Base-by-base conservation (phyloP, 2,888 invertebrate species). In the Megalurothrips usitatus region DNA sequence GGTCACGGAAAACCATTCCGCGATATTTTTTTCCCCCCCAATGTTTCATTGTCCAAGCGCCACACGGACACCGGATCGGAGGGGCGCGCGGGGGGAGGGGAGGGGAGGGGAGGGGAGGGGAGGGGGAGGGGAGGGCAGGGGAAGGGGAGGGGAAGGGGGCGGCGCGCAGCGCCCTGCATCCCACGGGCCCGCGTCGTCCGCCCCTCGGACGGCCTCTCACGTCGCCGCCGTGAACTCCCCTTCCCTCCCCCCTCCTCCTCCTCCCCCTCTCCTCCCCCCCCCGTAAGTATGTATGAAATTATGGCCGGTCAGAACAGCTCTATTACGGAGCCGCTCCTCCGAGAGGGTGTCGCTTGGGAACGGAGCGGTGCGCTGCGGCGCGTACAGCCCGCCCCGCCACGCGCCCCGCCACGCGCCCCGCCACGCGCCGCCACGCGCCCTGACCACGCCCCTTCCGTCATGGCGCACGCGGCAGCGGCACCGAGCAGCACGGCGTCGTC, bases 301-400 rank as follows among this genome's bases (percentile, higher is more conserved):
- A 58, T 58, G 58, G 58, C n/a, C 58, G 58, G 58, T 58, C n/a
- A 17, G 58, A n/a, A 58, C 58, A n/a, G n/a, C 58, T 58, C 58
- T 58, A 58, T 58, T n/a, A 58, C 17, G 52, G 52, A 52, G 12
- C 52, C 19, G 10, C 19, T 58, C n/a, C 34, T 43, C n/a, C n/a
- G n/a, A n/a, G 34, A 43, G 34, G 34, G 58, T n/a, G 58, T 58
- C 58, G 58, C 58, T 58, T 58, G 58, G 58, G 58, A 58, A 58
- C 58, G 14, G 19, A 17, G 58, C 58, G 12, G 58, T 17, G 17
- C 12, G 14, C 52, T 6, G 17, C 52, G 14, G 14, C 52, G 17
- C 58, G 34, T 6, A 43, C 3, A 6, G 34, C 14, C 58, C 58
- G 0, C 58, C 58, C 10, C 58, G 14, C 58, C 58, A 58, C 58